Base-by-base conservation (phyloP, 1,140 invertebrate genomes). In the Lordiphosa stackelbergi region DNA sequence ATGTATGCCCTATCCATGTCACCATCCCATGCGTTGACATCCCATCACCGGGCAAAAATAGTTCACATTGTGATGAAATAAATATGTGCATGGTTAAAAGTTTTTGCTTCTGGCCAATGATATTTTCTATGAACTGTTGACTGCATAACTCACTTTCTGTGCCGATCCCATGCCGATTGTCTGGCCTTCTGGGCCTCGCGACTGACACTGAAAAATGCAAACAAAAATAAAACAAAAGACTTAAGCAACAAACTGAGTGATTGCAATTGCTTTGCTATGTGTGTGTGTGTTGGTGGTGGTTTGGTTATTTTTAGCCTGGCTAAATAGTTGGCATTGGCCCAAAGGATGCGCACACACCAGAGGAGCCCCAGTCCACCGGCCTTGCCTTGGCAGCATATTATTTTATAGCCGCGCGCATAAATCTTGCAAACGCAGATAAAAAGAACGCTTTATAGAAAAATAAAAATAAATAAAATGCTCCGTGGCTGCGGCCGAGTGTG, bases 171-270 rank as follows among this genome's bases (percentile, higher is more conserved):
- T 69, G 66, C 48, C 74, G 54, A 78, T 74, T 73, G 73, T 68
- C 8, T 12, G 8, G 38, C 41, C 38, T 52, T 12, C 40, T 43
- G 51, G 28, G 43, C 52, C 55, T 42, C n/a, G 22, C 16, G 69
- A 22, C 63, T 83, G 77, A 83, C 77, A 81, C 73, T 83, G 78
- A 83, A 77, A 78, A 84, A 84, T 84, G 77, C 77, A 83, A 83
- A 84, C 77, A 83, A 73, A 83, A 83, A 84, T 84, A 83, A 83
- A 84, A 84, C 78, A 83, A 83, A 83, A 84, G 77, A 84, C 77
- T 83, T 73, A 69, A 83, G 78, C 77, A 83, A 83, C 77, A 77
- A 83, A 83, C 77, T 83, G 77, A 83, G 77, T 83, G 77, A 83
- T 83, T 83, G 77, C 77, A 83, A 83, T 83, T 83, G 77, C 78